Conservation (phyloP, 1,140 invertebrate genomes). For the Magallana gigas region DNA sequence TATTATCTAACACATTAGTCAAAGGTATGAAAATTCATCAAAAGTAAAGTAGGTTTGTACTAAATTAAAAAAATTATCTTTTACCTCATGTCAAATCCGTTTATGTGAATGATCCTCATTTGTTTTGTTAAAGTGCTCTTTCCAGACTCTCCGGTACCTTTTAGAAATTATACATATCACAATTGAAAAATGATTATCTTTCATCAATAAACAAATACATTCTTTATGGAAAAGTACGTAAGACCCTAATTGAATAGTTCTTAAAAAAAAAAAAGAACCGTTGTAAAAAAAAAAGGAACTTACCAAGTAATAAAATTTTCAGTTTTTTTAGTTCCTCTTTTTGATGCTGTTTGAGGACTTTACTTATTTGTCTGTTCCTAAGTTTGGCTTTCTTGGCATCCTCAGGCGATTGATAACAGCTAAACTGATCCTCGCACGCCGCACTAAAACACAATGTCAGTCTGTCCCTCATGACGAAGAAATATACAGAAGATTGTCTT, state of each 20-base stretch:
- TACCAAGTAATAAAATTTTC: constrained; percentile 72
- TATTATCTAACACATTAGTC: too few species aligned
- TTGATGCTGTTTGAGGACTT: constrained; percentile 66
- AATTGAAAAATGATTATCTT: too few species aligned
- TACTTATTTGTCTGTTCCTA: constrained; percentile 68
- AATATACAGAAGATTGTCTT: neutral
- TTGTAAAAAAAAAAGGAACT: constrained; percentile 9
- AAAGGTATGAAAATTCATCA: too few species aligned
- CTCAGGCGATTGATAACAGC: constrained; percentile 44
- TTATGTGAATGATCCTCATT: constrained; percentile 78
- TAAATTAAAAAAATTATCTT: neutral
- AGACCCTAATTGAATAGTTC: too few species aligned
- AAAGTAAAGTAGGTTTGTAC: too few species aligned
- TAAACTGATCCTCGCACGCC: neutral
- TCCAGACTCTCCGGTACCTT: constrained; percentile 79
- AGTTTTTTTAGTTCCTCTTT: constrained; percentile 70
- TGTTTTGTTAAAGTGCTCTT: constrained; percentile 81
- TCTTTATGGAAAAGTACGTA: too few species aligned
- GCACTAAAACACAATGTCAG: neutral
- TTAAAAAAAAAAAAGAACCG: too few species aligned
- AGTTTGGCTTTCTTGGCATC: constrained; percentile 64
- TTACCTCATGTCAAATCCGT: constrained; percentile 82
- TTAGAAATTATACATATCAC: neutral
- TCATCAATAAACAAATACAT: too few species aligned
- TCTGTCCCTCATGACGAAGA: neutral